Base-by-base conservation (phyloP, 2,888 invertebrate genomes). In the Habrosyne pyritoides region DNA sequence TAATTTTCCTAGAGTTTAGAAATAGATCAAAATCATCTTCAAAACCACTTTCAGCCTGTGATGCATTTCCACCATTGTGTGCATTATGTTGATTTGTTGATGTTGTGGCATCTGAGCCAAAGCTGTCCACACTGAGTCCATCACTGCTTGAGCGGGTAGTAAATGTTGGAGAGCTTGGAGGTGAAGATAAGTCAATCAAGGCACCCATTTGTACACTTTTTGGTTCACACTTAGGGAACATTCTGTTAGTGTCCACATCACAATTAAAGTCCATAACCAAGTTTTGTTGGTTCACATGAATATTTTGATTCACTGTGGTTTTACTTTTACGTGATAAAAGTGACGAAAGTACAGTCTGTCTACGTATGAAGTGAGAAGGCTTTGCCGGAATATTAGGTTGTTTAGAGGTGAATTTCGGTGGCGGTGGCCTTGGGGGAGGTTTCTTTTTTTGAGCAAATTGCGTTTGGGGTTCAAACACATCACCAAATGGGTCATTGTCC, bases 1-100 rank as follows among this genome's bases (percentile, higher is more conserved):
- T 67, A 50, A 75, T 77, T 71, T 90, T 93, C 71, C 87, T 86
- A 61, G 91, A 81, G 66, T 87, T 87, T 4, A 95, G 90, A 71
- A 95, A 94, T 49, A 95, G 90, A 77, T 96, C 96, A 80, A 96
- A 96, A 79, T 97, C 97, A 87, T 97, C 97, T 83, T 97, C 97
- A 78, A 97, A 97, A 3, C 96, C 96, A 84, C 96, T 96, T 78
- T 96, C 96, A 47, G 95, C 94, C 77, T 95, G 95, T 4, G 96
- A 96, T 7, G 94, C 94, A 74, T 94, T 95, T 14, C 95, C 95
- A 71, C 94, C 94, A 66, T 91, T 93, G 46, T 92, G 85, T 22
- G 87, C 82, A 59, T 90, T 89, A 53, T 93, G 94, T 66, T 94
- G 94, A 53, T 89, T 92, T 4, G 91, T 93, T 33, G 92, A 91